These are phyloP conservation scores for Saguinus imperator DNA, from an alignment of 2,113 vertebrate species.

Conservation along the genomic window DNA sequence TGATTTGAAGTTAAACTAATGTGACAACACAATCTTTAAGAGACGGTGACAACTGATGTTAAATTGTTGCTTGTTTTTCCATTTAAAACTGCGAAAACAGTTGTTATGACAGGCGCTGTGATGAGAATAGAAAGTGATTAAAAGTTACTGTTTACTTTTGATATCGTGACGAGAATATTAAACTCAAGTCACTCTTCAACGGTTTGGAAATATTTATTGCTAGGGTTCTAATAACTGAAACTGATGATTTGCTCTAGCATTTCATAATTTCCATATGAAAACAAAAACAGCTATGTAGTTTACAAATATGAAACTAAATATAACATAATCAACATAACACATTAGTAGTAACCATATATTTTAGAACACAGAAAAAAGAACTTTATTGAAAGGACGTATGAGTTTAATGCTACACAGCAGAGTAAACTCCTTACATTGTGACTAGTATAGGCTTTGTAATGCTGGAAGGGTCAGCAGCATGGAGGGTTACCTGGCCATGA, in stretches of 20 bases:
- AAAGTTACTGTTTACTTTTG: constrained; percentile 44
- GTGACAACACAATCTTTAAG: constrained; percentile 38
- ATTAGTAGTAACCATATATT: not conserved
- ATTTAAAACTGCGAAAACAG: not conserved
- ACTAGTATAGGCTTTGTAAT: not conserved
- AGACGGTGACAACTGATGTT: not conserved
- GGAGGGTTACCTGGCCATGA: not conserved
- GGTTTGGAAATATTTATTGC: not conserved
- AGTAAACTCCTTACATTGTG: not conserved
- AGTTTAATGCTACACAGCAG: not conserved
- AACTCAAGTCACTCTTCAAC: not conserved
- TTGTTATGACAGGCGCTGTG: not conserved
- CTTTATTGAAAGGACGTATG: not conserved
- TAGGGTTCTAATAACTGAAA: not conserved
- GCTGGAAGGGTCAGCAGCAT: not conserved
- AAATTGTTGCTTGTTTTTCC: not conserved
- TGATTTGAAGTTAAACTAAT: constrained; percentile 58
- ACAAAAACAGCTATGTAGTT: not conserved
- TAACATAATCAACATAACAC: not conserved
- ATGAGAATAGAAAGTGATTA: constrained; percentile 47
- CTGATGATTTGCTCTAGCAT: not conserved
- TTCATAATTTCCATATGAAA: constrained; percentile 8
- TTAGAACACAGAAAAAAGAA: not conserved
- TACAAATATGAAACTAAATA: not conserved
- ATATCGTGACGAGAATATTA: not conserved